A percentile compares a stretch with the other conserved stretches of the same genome.
phyloP scores from a whole-genome alignment of 2,797 vertebrate species.

The Bryconaethiops microstoma region DNA sequence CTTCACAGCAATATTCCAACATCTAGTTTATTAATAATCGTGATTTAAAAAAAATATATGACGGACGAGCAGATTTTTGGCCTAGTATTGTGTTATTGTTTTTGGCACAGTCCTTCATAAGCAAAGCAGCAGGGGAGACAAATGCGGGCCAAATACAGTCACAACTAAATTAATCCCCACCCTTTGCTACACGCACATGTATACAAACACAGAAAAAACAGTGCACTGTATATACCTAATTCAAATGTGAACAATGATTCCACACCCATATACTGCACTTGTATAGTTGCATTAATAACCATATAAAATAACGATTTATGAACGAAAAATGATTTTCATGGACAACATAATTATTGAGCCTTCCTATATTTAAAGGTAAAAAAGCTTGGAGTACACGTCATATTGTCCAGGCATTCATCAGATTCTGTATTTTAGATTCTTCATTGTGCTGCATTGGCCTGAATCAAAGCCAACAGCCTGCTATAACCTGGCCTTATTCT shows the following conservation, averaged over 20 bases:
- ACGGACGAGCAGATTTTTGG: neutral
- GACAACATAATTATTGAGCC: too few relatives aligned
- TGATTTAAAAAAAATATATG: too few relatives aligned
- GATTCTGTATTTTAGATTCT: neutral
- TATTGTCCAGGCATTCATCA: neutral
- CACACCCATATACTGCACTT: too few relatives aligned
- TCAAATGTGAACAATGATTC: too few relatives aligned
- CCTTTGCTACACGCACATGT: neutral
- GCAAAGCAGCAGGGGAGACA: neutral
- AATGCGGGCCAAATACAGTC: neutral
- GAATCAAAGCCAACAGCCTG: slow-evolving; percentile 19
- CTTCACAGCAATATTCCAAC: too few relatives aligned
- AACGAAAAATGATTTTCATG: too few relatives aligned
- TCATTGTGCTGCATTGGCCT: neutral
- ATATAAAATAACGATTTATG: too few relatives aligned
- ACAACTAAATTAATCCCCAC: neutral
- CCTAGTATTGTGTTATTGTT: neutral
- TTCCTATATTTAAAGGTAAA: too few relatives aligned
- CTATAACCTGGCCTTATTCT: slow-evolving; percentile 13
- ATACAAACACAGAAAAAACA: neutral
- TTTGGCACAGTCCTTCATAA: neutral
- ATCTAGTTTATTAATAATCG: too few relatives aligned
- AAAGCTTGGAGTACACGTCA: neutral
- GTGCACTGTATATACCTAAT: too few relatives aligned
- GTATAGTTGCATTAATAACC: too few relatives aligned